Evolutionary conservation across 2,888 invertebrate species (phyloP).

Genomic region (Nebria brevicollis): DNA sequence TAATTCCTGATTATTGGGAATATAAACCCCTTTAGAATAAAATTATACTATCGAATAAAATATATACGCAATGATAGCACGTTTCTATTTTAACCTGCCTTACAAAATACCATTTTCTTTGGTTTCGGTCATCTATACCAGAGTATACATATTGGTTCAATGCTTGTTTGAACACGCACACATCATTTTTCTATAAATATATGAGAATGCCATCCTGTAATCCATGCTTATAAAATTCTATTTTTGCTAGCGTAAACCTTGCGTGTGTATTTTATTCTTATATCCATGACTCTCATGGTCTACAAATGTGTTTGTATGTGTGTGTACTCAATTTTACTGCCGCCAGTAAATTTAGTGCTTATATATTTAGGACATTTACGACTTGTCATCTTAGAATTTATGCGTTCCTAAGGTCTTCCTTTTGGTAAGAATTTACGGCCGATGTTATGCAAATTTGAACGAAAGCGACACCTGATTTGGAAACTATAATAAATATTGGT

Average conservation of each 20-base stretch:
- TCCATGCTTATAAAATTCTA: background rate
- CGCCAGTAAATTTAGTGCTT: slow-evolving; percentile 45
- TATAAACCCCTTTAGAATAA: background rate
- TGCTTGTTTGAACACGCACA: background rate
- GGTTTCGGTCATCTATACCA: background rate
- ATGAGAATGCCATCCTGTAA: background rate
- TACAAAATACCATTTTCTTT: background rate
- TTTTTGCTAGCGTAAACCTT: background rate
- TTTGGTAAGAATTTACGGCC: slow-evolving; percentile 32
- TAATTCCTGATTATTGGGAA: background rate
- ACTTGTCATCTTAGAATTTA: slow-evolving; percentile 46
- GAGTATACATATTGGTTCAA: background rate
- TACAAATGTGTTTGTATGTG: background rate
- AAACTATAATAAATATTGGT: slow-evolving; percentile 33
- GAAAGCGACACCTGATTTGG: slow-evolving; percentile 46
- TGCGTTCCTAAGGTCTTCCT: slow-evolving; percentile 40
- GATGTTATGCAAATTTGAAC: slow-evolving; percentile 46
- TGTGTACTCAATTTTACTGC: slow-evolving; percentile 29
- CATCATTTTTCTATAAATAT: background rate
- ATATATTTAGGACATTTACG: slow-evolving; percentile 46
- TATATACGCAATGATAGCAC: background rate
- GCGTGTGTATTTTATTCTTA: background rate
- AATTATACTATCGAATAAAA: background rate
- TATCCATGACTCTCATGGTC: background rate
- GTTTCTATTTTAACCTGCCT: background rate